Evolutionary conservation across 2,797 vertebrate species (phyloP).

Genomic region (Acropternis orthonyx): DNA sequence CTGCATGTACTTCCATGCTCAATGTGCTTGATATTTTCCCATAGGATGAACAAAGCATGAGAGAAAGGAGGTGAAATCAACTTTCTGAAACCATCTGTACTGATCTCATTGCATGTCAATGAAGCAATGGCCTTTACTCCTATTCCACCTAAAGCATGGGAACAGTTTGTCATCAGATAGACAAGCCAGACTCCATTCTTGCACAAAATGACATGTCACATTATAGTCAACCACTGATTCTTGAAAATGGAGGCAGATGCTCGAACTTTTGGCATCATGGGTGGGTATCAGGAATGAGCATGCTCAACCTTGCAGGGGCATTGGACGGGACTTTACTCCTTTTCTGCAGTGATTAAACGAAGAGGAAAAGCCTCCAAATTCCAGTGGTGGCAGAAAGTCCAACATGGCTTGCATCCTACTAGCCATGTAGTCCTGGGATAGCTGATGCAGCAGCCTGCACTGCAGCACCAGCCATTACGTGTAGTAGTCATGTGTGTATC

Average conservation of each 20-base stretch:
- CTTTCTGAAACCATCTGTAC: background rate
- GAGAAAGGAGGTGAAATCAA: background rate
- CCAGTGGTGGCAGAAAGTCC: background rate
- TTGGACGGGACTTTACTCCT: background rate
- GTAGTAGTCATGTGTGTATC: rapidly evolving
- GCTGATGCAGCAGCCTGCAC: background rate
- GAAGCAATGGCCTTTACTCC: background rate
- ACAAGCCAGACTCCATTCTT: background rate
- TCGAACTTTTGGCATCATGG: background rate
- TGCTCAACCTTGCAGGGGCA: background rate
- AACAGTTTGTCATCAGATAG: background rate
- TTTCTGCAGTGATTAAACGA: background rate
- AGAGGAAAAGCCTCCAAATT: background rate
- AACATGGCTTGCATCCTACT: background rate
- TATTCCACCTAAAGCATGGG: background rate
- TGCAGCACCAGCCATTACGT: rapidly evolving
- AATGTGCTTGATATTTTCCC: background rate
- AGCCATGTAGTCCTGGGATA: background rate
- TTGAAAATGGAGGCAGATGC: background rate
- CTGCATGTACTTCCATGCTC: background rate
- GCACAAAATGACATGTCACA: rapidly evolving
- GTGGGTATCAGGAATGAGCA: background rate
- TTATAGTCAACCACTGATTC: background rate
- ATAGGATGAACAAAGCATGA: background rate
- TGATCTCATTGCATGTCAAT: background rate